Evolutionary conservation across 1,140 invertebrate genomes (phyloP), one percentile per base, ranked within the genome.

Genomic region (Bombus ignitus): DNA sequence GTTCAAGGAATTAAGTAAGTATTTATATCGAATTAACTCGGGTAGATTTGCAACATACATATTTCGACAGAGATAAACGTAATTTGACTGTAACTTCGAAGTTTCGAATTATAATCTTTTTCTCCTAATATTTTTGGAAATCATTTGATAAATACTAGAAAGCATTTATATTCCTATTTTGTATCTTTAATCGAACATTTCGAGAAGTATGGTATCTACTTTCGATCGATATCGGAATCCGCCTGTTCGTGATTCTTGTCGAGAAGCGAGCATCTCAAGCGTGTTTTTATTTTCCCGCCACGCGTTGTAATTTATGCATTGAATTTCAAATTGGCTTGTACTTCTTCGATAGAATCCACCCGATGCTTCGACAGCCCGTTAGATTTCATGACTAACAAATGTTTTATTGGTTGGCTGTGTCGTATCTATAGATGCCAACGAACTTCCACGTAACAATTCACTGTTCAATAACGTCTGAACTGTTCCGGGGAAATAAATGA

Each of bases 281-380:
- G 79, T 79, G 73, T 75, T 87, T 88, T 83, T 87, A 84, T 71
- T 75, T 80, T 84, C 44, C 70, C 62, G 81, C 72, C 81, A 68
- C 71, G 57, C 73, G 68, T 76, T 65, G 77, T 89, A 89, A 89
- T 88, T 89, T 88, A 88, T 88, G 87, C 87, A 89, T 89, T 89
- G 86, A 89, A 89, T 88, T 88, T 88, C 47, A 84, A 88, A 88
- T 70, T 47, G 72, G 53, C 65, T 77, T n/a, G 25, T 22, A 62
- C 59, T 57, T 44, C 59, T 73, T 37, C 35, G 82, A 88, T 78
- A 68, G 85, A 73, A 85, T 77, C 68, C 73, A 18, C 15, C 72
- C 42, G 70, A 44, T 59, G 71, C 62, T 83, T 86, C 74, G 83
- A 79, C 87, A 59, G 74, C 37, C 79, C 79, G 74, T 89, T 88